Evolutionary conservation across 1,140 invertebrate genomes (phyloP).

Genomic region (Mamestra configurata): DNA sequence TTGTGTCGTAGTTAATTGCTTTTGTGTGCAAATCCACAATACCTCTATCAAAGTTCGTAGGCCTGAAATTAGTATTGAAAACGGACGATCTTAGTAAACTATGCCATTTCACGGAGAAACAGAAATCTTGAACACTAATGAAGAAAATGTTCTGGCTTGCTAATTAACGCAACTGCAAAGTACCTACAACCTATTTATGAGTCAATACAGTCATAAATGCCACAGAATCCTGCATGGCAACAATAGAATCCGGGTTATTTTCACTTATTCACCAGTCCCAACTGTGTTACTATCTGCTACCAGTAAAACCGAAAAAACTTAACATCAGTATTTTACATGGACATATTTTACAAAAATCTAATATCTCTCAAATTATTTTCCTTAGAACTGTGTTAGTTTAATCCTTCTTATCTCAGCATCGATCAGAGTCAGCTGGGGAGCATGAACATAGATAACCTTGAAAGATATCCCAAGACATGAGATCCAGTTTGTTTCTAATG

Average conservation of each 20-base stretch:
- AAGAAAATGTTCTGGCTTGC: not conserved
- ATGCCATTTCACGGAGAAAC: not conserved
- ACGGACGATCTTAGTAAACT: too few relatives aligned
- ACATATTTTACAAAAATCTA: too few relatives aligned
- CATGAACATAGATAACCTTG: conserved; percentile 35
- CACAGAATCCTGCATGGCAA: not conserved
- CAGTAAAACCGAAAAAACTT: too few relatives aligned
- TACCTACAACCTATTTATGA: not conserved
- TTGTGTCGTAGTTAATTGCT: not conserved
- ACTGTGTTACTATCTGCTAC: too few relatives aligned
- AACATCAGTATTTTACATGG: too few relatives aligned
- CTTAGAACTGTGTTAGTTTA: not conserved
- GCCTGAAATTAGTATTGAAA: too few relatives aligned
- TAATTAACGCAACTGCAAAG: not conserved
- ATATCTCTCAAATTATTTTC: too few relatives aligned
- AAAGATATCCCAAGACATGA: conserved; percentile 6
- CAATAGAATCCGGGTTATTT: not conserved
- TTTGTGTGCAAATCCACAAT: too few relatives aligned
- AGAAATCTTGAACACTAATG: not conserved
- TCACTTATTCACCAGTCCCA: too few relatives aligned
- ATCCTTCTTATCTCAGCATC: not conserved
- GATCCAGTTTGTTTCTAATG: conserved; percentile 4
- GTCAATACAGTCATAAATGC: not conserved
- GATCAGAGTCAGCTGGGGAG: not conserved
- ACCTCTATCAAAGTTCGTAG: too few relatives aligned